These are phyloP conservation scores for Halcyon leucocephala DNA, from an alignment of 2,797 vertebrate species.

Conservation along the genomic window DNA sequence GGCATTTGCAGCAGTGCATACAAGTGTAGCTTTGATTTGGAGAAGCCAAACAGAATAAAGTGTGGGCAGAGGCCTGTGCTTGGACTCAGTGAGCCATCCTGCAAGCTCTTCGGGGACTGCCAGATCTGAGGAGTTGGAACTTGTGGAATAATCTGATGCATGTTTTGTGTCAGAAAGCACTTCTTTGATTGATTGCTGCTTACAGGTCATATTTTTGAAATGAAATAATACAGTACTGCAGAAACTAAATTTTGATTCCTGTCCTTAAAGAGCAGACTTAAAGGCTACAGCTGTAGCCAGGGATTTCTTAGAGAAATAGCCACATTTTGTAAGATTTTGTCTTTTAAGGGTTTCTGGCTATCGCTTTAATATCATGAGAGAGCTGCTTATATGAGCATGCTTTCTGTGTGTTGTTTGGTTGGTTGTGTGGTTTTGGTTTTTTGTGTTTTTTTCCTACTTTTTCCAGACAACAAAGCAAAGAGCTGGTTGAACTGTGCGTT, in stretches of 20 bases:
- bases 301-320: not conserved
- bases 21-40: not conserved
- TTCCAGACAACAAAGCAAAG: not conserved
- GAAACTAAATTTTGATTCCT: not conserved
- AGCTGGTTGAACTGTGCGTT: not conserved
- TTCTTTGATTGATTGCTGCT: not conserved
- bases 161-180: not conserved
- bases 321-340: not conserved
- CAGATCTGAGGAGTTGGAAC: fast-evolving
- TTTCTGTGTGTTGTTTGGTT: too few species aligned
- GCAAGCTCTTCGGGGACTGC: not conserved
- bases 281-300: fast-evolving
- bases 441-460: not conserved
- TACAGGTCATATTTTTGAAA: not conserved
- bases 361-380: not conserved
- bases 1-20: not conserved
- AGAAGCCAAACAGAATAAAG: not conserved
- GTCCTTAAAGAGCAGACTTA: not conserved
- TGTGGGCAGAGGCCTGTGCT: not conserved
- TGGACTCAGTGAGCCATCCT: not conserved
- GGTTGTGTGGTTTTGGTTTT: too few species aligned
- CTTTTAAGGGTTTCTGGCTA: not conserved
- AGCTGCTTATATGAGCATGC: not conserved
- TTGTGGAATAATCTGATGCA: not conserved
- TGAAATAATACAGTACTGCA: not conserved